Conservation (phyloP, 2,888 invertebrate species). For the Theodoxus fluviatilis region DNA sequence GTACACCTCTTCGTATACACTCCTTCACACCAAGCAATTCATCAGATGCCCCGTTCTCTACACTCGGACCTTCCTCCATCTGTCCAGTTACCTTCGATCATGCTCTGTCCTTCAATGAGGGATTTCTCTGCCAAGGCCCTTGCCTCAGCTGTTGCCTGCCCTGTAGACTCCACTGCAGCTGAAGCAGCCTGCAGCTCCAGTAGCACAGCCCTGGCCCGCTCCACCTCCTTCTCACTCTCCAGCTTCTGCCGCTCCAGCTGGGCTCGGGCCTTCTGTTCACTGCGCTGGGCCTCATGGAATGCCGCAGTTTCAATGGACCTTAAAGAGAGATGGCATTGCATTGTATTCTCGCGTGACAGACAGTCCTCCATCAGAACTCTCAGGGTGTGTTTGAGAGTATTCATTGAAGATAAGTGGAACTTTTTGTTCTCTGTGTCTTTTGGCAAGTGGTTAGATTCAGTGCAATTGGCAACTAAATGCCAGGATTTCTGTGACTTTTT, state of each 20-base stretch:
- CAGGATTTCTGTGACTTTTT: too few relatives aligned
- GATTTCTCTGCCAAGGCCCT: slow-evolving; percentile 56
- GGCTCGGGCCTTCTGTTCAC: slow-evolving; percentile 56
- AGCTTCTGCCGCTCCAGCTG: slow-evolving; percentile 58
- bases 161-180: slow-evolving; percentile 57
- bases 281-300: slow-evolving; percentile 54
- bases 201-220: slow-evolving; percentile 51
- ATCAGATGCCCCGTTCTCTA: not conserved
- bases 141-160: slow-evolving; percentile 60
- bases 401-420: too few relatives aligned
- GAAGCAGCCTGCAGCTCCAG: slow-evolving; percentile 51
- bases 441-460: too few relatives aligned
- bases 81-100: slow-evolving; percentile 50
- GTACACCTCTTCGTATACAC: not conserved
- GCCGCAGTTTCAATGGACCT: slow-evolving; percentile 59
- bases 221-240: slow-evolving; percentile 53
- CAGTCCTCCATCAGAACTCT: too few relatives aligned
- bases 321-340: not conserved
- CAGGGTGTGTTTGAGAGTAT: too few relatives aligned
- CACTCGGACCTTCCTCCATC: not conserved
- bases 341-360: too few relatives aligned
- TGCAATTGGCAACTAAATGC: too few relatives aligned
- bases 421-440: too few relatives aligned
- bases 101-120: slow-evolving; percentile 56
- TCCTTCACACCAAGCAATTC: not conserved